Base-by-base conservation (phyloP, 2,888 invertebrate species). In the Microchrysa polita region DNA sequence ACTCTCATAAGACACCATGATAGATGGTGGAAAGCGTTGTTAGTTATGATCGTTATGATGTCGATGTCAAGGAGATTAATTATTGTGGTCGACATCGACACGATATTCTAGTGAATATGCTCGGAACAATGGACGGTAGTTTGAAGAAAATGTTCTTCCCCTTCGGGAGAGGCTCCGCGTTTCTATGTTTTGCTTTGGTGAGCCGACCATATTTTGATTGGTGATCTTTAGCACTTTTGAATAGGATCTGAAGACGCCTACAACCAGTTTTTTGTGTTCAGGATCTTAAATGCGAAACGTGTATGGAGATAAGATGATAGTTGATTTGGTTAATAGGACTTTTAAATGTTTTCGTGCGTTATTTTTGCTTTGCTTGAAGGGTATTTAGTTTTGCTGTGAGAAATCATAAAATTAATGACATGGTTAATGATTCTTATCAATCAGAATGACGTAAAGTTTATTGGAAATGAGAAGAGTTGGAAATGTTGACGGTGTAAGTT, bases 31-130 rank as follows among this genome's bases (percentile, higher is more conserved):
- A 16, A 18, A 18, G 27, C 27, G 61, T 18, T 63, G 61, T 14
- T 63, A 63, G 61, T 63, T 63, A 63, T 63, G 61, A 63, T 63
- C 61, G 61, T 63, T 42, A 63, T 63, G 61, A 63, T 63, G 61
- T 63, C 61, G 61, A 63, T 63, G 61, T 63, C 61, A 63, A 63
- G 20, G 42, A 63, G 61, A 63, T 63, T 63, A 63, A 63, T 63
- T 63, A 63, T 63, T 34, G 22, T 23, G 61, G 22, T 16, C 20
- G 16, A 42, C 18, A 23, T 55, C 10, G 55, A 20, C 22, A n/a
- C 16, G 52, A 14, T 52, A 52, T n/a, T n/a, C n/a, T n/a, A 52
- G 5, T 5, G 60, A 12, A 60, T 5, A n/a, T 7, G 42, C 23
- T n/a, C n/a, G 55, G 55, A 55, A 55, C 55, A 42, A 42, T 40